These are phyloP conservation scores for Micropoecilia bifurca DNA, from an alignment of 2,797 vertebrate species.

Conservation along the genomic window DNA sequence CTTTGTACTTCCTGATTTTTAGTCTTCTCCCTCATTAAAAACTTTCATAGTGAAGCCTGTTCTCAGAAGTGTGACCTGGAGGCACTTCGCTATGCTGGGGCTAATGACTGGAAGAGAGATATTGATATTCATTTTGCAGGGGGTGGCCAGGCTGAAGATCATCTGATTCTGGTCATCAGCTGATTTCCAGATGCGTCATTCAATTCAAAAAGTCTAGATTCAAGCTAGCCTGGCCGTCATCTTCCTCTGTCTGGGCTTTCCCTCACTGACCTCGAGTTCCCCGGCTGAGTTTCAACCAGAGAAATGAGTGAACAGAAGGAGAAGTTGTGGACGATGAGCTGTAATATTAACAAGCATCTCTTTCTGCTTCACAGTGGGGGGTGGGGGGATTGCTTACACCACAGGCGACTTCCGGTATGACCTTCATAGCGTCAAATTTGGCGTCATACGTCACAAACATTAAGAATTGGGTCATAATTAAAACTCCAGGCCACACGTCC, in stretches of 20 bases:
- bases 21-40: neutral
- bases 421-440: neutral
- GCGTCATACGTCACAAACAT: neutral
- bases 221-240: neutral
- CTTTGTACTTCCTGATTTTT: neutral
- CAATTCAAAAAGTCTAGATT: neutral
- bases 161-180: neutral
- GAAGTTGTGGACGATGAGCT: neutral
- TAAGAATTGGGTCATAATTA: neutral
- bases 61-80: too few species aligned
- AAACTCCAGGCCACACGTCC: neutral
- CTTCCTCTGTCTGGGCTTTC: neutral
- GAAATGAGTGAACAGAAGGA: neutral
- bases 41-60: neutral
- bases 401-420: neutral
- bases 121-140: neutral
- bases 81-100: neutral
- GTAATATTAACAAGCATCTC: neutral
- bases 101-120: neutral
- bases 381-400: neutral
- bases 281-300: neutral
- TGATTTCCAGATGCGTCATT: neutral
- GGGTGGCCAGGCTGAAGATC: neutral
- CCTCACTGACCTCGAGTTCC: neutral
- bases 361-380: neutral